Percentiles rank a stretch among this genome's conserved stretches.
Conservation (phyloP, 2,888 invertebrate species). For the Xanthostigma xanthostigma region DNA sequence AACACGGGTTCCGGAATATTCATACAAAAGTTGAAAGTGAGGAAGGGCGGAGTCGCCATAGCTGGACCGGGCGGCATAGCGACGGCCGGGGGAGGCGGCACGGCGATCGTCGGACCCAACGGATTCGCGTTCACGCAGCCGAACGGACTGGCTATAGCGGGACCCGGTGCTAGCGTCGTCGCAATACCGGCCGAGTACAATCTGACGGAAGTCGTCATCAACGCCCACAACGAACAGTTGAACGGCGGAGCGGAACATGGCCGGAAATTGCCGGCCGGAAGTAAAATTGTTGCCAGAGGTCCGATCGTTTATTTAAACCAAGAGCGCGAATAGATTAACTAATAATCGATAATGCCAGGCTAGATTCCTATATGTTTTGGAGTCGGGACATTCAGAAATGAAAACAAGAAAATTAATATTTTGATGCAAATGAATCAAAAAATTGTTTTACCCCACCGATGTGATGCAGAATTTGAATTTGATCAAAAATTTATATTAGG, state of each 20-base stretch:
- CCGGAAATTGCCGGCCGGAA: conserved; percentile 38
- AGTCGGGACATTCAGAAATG: no score
- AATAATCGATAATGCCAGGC: no score
- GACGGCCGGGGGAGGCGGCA: conserved; percentile 63
- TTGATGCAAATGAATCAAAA: no score
- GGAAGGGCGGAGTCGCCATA: conserved; percentile 63
- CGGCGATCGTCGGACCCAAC: conserved; percentile 66
- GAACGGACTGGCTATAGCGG: conserved; percentile 59
- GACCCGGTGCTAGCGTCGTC: conserved; percentile 54
- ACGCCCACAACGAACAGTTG: conserved; percentile 22
- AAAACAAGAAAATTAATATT: no score
- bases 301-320: conserved; percentile 53
- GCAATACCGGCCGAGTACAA: conserved; percentile 47
- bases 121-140: conserved; percentile 63
- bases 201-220: conserved; percentile 35
- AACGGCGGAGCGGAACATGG: conserved; percentile 19
- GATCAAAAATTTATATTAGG: no score
- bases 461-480: no score
- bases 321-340: conserved; percentile 3
- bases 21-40: conserved; percentile 51
- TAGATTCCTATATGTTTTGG: no score
- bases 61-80: conserved; percentile 73
- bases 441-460: no score
- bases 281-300: conserved; percentile 56
- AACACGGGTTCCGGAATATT: conserved; percentile 43